phyloP scores from a whole-genome alignment of 2,797 vertebrate genomes.

The Parambassis ranga region DNA sequence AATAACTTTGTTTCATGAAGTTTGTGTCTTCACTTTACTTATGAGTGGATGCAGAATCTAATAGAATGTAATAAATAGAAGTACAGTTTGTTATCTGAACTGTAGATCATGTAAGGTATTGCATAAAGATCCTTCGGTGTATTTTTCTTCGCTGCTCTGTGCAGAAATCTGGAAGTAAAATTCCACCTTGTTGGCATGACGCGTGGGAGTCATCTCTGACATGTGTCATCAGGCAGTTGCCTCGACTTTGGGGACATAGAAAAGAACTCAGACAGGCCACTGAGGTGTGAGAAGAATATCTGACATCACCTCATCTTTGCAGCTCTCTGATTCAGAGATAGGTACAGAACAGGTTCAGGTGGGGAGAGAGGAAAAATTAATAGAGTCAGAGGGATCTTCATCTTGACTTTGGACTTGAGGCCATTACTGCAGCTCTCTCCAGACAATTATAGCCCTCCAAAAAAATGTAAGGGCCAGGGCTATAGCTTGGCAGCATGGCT shows the following conservation, averaged over 20 bases:
- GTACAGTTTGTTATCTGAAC: no score
- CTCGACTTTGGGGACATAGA: slow-evolving; percentile 24
- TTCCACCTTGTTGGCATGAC: not conserved
- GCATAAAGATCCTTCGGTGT: not conserved
- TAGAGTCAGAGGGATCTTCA: slow-evolving; percentile 20
- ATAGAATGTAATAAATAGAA: no score
- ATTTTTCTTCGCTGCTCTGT: not conserved
- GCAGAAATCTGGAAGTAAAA: slow-evolving; percentile 12
- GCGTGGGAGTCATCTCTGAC: slow-evolving; percentile 44
- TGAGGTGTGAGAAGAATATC: slow-evolving; percentile 42
- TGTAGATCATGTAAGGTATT: not conserved
- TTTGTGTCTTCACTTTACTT: not conserved
- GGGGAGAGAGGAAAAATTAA: slow-evolving; percentile 9
- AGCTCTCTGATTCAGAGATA: slow-evolving; percentile 18
- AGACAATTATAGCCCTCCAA: slow-evolving; percentile 16
- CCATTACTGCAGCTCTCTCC: slow-evolving; percentile 12
- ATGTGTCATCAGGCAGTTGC: slow-evolving; percentile 33
- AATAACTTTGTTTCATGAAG: slow-evolving; percentile 10
- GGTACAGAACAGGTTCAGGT: slow-evolving; percentile 25
- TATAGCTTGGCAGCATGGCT: no score
- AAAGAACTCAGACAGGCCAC: slow-evolving; percentile 24
- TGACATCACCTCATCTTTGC: slow-evolving; percentile 36
- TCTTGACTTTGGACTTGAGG: slow-evolving; percentile 28
- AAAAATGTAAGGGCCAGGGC: slow-evolving; percentile 18
- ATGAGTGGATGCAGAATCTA: not conserved